A percentile compares a stretch with the other conserved stretches of the same genome.
These are phyloP conservation scores for Euborellia annulipes DNA, from an alignment of 1,140 invertebrate species.

Conservation along the genomic window DNA sequence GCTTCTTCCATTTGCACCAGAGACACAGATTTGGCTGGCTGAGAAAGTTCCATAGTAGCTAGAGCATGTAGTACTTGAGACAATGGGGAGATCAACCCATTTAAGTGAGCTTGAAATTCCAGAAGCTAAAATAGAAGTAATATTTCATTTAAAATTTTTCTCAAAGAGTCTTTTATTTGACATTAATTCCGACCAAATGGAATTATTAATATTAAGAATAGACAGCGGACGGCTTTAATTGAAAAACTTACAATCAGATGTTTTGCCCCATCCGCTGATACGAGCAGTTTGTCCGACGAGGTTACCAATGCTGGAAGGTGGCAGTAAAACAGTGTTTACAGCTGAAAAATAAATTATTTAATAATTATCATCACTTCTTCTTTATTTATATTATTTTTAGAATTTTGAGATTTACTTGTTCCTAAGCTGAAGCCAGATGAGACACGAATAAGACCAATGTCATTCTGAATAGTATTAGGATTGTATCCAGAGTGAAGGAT, in stretches of 20 bases:
- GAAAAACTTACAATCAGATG: slow-evolving; percentile 9
- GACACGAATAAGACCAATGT: slow-evolving; percentile 15
- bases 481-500: slow-evolving; percentile 14
- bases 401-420: too few relatives aligned
- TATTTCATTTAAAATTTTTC: too few relatives aligned
- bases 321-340: not conserved
- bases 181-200: too few relatives aligned
- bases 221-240: too few relatives aligned
- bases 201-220: too few relatives aligned
- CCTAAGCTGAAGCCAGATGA: too few relatives aligned
- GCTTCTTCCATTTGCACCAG: not conserved
- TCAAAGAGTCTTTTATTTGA: too few relatives aligned
- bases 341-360: slow-evolving; percentile 1
- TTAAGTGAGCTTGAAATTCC: not conserved
- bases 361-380: not conserved
- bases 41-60: slow-evolving; percentile 1
- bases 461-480: slow-evolving; percentile 13
- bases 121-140: too few relatives aligned
- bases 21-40: slow-evolving; percentile 5
- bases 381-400: too few relatives aligned
- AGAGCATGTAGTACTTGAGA: slow-evolving; percentile 5
- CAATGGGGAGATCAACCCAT: slow-evolving; percentile 3
- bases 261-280: slow-evolving; percentile 11
- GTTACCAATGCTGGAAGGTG: not conserved
- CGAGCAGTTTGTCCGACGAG: not conserved